These are phyloP conservation scores for Iselma pallidipennis DNA, from an alignment of 2,888 invertebrate species.

Conservation along the genomic window DNA sequence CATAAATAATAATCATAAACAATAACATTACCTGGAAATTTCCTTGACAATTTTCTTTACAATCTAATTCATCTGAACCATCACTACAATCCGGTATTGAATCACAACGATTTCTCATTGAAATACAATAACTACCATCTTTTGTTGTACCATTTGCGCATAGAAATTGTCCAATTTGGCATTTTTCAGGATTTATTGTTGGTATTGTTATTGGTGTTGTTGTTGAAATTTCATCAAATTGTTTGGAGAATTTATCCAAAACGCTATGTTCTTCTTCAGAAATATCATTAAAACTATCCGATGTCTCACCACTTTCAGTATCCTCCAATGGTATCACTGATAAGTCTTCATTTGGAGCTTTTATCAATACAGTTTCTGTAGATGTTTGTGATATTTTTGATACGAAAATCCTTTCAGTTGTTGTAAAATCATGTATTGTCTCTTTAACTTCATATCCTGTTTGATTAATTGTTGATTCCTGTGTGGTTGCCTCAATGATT, in stretches of 20 bases:
- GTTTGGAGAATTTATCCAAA: constrained; percentile 39
- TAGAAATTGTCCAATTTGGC: constrained; percentile 63
- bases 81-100: constrained; percentile 65
- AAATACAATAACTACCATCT: constrained; percentile 63
- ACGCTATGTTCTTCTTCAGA: constrained; percentile 43
- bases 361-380: constrained; percentile 21
- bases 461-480: constrained; percentile 29
- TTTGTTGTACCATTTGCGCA: constrained; percentile 63
- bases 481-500: constrained; percentile 11
- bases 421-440: constrained; percentile 40
- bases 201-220: constrained; percentile 19
- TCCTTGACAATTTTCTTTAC: constrained; percentile 62
- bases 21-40: constrained; percentile 63
- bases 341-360: constrained; percentile 33
- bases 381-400: constrained; percentile 20
- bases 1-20: no score
- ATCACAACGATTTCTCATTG: constrained; percentile 59
- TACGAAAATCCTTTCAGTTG: constrained; percentile 44
- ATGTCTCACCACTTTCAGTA: constrained; percentile 30
- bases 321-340: constrained; percentile 39
- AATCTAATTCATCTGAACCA: constrained; percentile 64
- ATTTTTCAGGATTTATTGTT: constrained; percentile 38
- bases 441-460: constrained; percentile 46
- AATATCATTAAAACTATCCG: constrained; percentile 40
- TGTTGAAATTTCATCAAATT: constrained; percentile 1